phyloP scores from a whole-genome alignment of 2,113 vertebrate genomes.

The Cryptotis parvus region DNA sequence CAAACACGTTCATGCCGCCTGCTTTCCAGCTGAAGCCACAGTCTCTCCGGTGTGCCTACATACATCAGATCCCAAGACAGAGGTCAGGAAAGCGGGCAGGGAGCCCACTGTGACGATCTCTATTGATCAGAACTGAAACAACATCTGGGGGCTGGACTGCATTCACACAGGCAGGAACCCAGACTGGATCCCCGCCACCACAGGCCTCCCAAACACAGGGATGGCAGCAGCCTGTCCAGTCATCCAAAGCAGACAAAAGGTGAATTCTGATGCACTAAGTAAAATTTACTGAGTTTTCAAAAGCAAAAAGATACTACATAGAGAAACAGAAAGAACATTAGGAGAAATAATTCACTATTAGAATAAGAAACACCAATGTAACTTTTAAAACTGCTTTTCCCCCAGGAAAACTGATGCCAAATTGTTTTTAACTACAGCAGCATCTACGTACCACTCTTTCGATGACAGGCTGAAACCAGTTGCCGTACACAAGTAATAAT shows the following conservation, averaged over 20 bases:
- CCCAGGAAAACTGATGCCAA: not conserved
- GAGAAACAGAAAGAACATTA: not conserved
- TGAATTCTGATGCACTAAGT: not conserved
- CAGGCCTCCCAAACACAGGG: too few species aligned
- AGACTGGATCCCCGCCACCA: too few species aligned
- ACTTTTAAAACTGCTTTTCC: constrained; percentile 4
- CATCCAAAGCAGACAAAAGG: too few species aligned
- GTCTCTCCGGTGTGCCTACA: not conserved
- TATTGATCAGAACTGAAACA: too few species aligned
- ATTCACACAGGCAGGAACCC: too few species aligned
- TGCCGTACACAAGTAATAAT: constrained; percentile 94
- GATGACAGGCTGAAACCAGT: constrained; percentile 93
- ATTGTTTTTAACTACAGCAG: not conserved
- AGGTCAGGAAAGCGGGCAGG: too few species aligned
- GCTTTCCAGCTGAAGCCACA: too few species aligned
- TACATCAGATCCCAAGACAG: constrained; percentile 16
- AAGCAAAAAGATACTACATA: constrained; percentile 50
- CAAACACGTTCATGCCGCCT: too few species aligned
- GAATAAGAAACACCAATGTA: not conserved
- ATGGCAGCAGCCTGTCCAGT: too few species aligned
- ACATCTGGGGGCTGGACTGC: too few species aligned
- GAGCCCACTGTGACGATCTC: too few species aligned
- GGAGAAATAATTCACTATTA: not conserved
- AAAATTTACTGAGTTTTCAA: not conserved
- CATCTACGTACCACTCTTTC: constrained; percentile 92